Conservation (phyloP, 92 coral and sea anemone genomes). For the Actinostola sp. region DNA sequence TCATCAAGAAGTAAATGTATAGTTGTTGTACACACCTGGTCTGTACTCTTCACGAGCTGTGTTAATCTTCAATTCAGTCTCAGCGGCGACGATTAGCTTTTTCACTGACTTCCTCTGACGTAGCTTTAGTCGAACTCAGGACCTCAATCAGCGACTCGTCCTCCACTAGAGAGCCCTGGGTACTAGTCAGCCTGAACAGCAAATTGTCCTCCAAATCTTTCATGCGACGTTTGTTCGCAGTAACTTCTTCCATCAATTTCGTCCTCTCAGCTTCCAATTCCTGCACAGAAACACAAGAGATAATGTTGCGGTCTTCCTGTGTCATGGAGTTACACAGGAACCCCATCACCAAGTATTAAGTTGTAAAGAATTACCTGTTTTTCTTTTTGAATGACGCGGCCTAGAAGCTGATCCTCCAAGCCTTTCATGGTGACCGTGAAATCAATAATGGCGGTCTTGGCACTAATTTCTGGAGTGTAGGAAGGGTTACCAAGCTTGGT, state of each 20-base stretch:
- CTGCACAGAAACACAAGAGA: slow-evolving; percentile 36
- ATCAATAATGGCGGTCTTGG: slow-evolving; percentile 98
- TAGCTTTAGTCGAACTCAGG: slow-evolving; percentile 87
- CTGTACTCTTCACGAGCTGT: slow-evolving; percentile 96
- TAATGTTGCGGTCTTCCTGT: not conserved
- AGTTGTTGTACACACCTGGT: slow-evolving; percentile 76
- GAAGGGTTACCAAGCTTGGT: slow-evolving; percentile 99
- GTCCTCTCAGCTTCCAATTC: slow-evolving; percentile 96
- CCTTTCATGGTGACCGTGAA: slow-evolving; percentile 99
- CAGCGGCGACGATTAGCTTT: slow-evolving; percentile 95
- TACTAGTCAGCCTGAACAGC: slow-evolving; percentile 91
- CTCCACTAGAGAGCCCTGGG: slow-evolving; percentile 99
- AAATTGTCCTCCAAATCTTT: slow-evolving; percentile 95
- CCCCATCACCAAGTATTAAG: not conserved
- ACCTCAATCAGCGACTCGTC: slow-evolving; percentile 98
- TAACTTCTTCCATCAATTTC: slow-evolving; percentile 99
- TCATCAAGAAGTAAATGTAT: no score
- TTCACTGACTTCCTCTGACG: slow-evolving; percentile 98
- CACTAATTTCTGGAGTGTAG: slow-evolving; percentile 98
- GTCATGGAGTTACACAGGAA: not conserved
- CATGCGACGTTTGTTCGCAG: slow-evolving; percentile 98
- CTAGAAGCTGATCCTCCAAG: slow-evolving; percentile 98
- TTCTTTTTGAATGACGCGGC: slow-evolving; percentile 94
- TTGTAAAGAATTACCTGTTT: slow-evolving; percentile 74
- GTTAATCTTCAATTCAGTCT: slow-evolving; percentile 96